Conservation (phyloP, 2,888 invertebrate genomes). For the Eudemis profundana region DNA sequence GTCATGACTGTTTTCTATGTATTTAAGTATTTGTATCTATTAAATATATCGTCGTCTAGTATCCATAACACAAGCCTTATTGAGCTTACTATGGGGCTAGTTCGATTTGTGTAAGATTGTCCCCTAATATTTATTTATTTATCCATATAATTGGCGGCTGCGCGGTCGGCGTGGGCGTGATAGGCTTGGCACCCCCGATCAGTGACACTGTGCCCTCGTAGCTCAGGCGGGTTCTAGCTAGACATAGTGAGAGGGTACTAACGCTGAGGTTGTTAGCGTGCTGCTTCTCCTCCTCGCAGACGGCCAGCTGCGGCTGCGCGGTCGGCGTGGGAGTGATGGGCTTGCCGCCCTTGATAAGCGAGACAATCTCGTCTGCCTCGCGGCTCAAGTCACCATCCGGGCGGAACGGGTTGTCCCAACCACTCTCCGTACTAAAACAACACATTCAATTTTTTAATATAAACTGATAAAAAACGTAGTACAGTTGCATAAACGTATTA, state of each 20-base stretch:
- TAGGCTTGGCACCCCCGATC: background rate
- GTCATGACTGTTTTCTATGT: no score
- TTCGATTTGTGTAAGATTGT: no score
- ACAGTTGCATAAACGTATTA: no score
- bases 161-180: background rate
- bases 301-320: slow-evolving; percentile 83
- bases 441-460: background rate
- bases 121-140: no score
- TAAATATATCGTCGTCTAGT: no score
- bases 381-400: slow-evolving; percentile 97
- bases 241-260: slow-evolving; percentile 52
- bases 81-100: no score
- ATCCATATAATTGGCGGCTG: no score
- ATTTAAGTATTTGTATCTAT: no score
- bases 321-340: slow-evolving; percentile 91
- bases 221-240: background rate
- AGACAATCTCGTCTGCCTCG: slow-evolving; percentile 98
- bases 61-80: no score
- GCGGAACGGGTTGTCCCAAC: slow-evolving; percentile 99
- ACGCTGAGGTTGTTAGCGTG: slow-evolving; percentile 75
- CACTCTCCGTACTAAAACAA: slow-evolving; percentile 94
- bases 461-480: no score
- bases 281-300: slow-evolving; percentile 76
- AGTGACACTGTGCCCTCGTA: background rate
- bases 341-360: slow-evolving; percentile 96